Evolutionary conservation across 2,888 invertebrate species (phyloP).

Genomic region (Villa cingulata): DNA sequence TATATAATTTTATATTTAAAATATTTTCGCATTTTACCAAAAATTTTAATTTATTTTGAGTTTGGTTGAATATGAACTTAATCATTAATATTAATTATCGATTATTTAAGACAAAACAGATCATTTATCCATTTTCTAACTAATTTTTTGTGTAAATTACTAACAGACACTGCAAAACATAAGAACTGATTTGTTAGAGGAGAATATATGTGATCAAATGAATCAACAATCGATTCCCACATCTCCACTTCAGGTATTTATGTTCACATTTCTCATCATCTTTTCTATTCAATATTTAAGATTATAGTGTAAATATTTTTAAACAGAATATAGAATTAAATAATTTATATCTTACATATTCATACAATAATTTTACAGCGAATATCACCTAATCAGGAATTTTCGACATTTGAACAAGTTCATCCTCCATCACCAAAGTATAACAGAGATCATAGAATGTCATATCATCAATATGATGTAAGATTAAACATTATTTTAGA

Average conservation of each 20-base stretch:
- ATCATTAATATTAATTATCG: too few relatives aligned
- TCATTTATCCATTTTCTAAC: too few relatives aligned
- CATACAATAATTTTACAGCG: slow-evolving; percentile 17
- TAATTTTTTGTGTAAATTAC: too few relatives aligned
- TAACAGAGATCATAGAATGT: slow-evolving; percentile 32
- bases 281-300: too few relatives aligned
- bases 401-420: slow-evolving; percentile 25
- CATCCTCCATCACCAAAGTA: slow-evolving; percentile 34
- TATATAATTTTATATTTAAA: too few relatives aligned
- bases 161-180: slow-evolving; percentile 27
- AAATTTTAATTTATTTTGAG: too few relatives aligned
- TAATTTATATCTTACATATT: slow-evolving; percentile 3
- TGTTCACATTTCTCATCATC: too few relatives aligned
- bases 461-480: slow-evolving; percentile 36
- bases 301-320: too few relatives aligned
- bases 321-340: too few relatives aligned
- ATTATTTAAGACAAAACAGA: too few relatives aligned
- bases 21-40: too few relatives aligned
- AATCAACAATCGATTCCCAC: slow-evolving; percentile 25
- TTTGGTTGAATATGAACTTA: too few relatives aligned
- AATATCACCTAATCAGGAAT: slow-evolving; percentile 20
- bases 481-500: slow-evolving; percentile 22
- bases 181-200: slow-evolving; percentile 36
- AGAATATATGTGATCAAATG: slow-evolving; percentile 24
- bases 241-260: slow-evolving; percentile 32